Evolutionary conservation across 1,140 invertebrate species (phyloP).

Genomic region (Drosophila funebris): DNA sequence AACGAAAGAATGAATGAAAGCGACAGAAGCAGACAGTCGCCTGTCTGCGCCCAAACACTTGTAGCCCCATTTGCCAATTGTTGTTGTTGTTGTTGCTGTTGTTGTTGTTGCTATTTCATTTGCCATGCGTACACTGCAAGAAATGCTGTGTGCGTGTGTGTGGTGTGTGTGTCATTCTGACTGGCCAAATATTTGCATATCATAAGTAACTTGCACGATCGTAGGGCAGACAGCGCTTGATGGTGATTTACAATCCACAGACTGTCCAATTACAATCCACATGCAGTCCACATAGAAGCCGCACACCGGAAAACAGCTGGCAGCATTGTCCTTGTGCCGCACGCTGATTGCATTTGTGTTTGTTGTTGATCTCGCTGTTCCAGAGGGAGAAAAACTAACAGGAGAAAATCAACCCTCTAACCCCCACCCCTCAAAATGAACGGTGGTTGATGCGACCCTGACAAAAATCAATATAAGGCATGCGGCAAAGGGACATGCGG

Average conservation of each 20-base stretch:
- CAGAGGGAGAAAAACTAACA: conserved; percentile 62
- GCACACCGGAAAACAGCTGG: conserved; percentile 56
- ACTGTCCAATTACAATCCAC: background rate
- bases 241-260: background rate
- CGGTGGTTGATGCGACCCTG: conserved; percentile 45
- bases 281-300: background rate
- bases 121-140: conserved; percentile 47
- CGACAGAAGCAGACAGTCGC: conserved; percentile 18
- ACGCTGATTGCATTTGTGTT: conserved; percentile 40
- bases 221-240: background rate
- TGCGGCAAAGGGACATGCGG: conserved; percentile 2
- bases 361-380: conserved; percentile 39
- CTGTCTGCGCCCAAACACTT: conserved; percentile 59
- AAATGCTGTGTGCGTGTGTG: conserved; percentile 30
- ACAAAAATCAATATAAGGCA: conserved; percentile 46
- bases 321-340: conserved; percentile 37
- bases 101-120: conserved; percentile 45
- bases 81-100: conserved; percentile 47
- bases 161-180: conserved; percentile 36
- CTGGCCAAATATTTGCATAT: conserved; percentile 68
- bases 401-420: conserved; percentile 45
- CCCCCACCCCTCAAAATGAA: background rate
- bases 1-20: background rate
- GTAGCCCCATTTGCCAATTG: conserved; percentile 55
- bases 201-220: conserved; percentile 46